phyloP scores from a whole-genome alignment of 2,888 invertebrate genomes.

The Chromoteleia sp. region DNA sequence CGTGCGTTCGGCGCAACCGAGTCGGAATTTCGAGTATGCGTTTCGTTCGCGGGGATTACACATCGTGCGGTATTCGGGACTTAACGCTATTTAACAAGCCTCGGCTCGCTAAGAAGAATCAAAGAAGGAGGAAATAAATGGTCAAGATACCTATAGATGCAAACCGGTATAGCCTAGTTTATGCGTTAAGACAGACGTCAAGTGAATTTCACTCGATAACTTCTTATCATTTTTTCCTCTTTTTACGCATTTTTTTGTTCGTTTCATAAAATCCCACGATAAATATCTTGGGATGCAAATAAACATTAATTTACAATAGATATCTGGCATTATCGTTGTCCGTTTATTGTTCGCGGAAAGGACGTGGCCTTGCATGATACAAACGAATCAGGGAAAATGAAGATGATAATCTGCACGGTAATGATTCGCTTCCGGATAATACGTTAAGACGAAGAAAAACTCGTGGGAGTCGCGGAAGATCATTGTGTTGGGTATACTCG shows the following conservation, averaged over 20 bases:
- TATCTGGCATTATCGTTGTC: conserved; percentile 26
- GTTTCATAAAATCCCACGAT: conserved; percentile 14
- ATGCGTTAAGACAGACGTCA: conserved; percentile 32
- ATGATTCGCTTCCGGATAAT: conserved; percentile 66
- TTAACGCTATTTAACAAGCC: conserved; percentile 63
- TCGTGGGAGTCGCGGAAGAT: conserved; percentile 49
- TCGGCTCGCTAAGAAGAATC: conserved; percentile 38
- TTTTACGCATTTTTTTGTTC: background rate
- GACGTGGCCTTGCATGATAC: conserved; percentile 56
- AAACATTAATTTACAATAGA: conserved; percentile 27
- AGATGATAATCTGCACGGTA: conserved; percentile 64
- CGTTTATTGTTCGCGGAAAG: conserved; percentile 49
- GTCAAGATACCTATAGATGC: conserved; percentile 19
- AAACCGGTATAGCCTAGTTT: conserved; percentile 30
- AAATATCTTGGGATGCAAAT: conserved; percentile 1
- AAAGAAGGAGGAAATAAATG: conserved; percentile 50
- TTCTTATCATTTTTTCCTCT: background rate
- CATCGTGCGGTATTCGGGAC: conserved; percentile 55
- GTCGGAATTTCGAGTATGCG: conserved; percentile 74
- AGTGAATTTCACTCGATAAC: conserved; percentile 21
- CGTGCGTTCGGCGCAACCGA: conserved; percentile 60
- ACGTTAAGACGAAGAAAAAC: conserved; percentile 53
- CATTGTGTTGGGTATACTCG: conserved; percentile 23
- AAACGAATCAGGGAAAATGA: conserved; percentile 65
- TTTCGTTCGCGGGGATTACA: conserved; percentile 70